These are phyloP conservation scores for Psilopsiagon aurifrons DNA, from an alignment of 2,113 vertebrate genomes.

Conservation along the genomic window DNA sequence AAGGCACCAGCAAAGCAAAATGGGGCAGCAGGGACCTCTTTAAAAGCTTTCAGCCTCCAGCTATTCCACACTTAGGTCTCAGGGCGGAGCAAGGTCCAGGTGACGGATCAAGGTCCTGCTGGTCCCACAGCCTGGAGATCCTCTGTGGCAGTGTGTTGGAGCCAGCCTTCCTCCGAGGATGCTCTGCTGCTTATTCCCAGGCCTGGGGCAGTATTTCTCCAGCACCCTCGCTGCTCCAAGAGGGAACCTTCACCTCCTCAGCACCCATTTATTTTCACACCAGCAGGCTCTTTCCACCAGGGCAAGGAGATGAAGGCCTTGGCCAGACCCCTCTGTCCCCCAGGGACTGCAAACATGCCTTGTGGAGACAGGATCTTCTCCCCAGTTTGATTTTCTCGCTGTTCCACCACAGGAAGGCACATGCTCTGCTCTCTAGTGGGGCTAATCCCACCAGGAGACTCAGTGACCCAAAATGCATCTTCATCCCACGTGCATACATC, in stretches of 20 bases:
- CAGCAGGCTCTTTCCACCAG: background rate
- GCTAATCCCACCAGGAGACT: background rate
- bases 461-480: background rate
- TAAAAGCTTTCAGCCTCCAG: background rate
- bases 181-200: background rate
- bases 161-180: background rate
- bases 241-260: background rate
- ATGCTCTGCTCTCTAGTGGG: background rate
- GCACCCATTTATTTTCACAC: background rate
- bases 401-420: background rate
- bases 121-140: background rate
- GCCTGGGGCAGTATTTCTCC: background rate
- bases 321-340: rapidly evolving
- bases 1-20: background rate
- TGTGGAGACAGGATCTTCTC: rapidly evolving
- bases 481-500: rapidly evolving
- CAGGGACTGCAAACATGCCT: background rate
- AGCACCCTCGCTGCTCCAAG: background rate
- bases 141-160: rapidly evolving
- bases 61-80: background rate
- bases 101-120: background rate
- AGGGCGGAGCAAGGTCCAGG: background rate
- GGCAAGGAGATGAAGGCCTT: background rate
- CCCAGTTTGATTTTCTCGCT: background rate
- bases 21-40: background rate